Conservation (phyloP, 2,797 vertebrate species). For the Gymnoscopelus braueri region DNA sequence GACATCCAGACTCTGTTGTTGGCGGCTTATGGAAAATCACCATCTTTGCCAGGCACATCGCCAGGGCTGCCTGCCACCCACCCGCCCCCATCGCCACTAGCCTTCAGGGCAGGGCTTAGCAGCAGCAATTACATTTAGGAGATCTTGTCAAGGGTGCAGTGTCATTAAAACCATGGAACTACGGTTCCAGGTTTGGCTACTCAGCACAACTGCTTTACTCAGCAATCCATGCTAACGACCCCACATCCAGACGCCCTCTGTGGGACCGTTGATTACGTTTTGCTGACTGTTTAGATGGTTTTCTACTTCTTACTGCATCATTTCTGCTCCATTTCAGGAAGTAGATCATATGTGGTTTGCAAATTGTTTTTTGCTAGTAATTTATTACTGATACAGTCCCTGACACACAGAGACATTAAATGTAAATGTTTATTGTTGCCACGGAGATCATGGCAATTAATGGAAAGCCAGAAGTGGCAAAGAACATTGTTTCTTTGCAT, state of each 20-base stretch:
- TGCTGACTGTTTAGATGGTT: neutral
- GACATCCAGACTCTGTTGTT: constrained; percentile 71
- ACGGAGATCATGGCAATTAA: constrained; percentile 43
- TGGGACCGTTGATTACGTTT: constrained; percentile 22
- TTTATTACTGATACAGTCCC: neutral
- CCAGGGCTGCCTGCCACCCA: constrained; percentile 49
- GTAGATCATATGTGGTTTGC: constrained; percentile 3
- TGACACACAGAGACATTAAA: constrained; percentile 15
- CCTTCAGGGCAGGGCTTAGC: constrained; percentile 65
- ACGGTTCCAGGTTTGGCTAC: constrained; percentile 58
- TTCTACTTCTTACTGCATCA: neutral
- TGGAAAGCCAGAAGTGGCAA: constrained; percentile 25
- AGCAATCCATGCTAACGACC: constrained; percentile 51
- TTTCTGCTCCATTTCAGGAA: constrained; percentile 13
- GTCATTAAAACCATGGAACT: constrained; percentile 70
- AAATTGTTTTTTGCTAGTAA: neutral
- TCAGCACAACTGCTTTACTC: constrained; percentile 53
- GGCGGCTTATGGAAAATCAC: constrained; percentile 79
- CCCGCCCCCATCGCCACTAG: constrained; percentile 33
- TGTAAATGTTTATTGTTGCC: constrained; percentile 27
- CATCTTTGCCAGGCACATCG: constrained; percentile 69
- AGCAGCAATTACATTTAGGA: constrained; percentile 75
- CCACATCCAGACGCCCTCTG: constrained; percentile 42
- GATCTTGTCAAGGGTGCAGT: constrained; percentile 71
- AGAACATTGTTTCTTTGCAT: too few species aligned